phyloP scores from a whole-genome alignment of 2,888 invertebrate species.

The Lithodes maja region DNA sequence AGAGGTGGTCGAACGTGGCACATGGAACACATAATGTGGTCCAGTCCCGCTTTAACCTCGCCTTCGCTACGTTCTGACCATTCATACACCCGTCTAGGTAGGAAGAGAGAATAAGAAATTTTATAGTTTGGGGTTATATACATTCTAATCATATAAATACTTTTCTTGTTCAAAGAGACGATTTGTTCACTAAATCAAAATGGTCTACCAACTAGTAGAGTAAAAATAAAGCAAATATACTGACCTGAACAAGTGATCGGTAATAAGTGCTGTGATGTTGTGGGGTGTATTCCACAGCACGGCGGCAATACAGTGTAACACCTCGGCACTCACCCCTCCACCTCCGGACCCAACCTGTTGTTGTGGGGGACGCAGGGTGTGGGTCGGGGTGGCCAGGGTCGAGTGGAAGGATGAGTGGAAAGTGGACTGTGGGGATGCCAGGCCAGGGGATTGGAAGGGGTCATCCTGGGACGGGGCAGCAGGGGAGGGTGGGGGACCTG shows the following conservation, averaged over 20 bases:
- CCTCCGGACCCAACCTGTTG: constrained; percentile 44
- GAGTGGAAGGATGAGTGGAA: constrained; percentile 20
- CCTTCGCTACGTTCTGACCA: constrained; percentile 81
- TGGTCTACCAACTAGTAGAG: not conserved
- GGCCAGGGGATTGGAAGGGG: not conserved
- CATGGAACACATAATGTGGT: constrained; percentile 88
- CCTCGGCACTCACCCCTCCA: constrained; percentile 60
- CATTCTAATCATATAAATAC: too few relatives aligned
- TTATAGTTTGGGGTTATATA: too few relatives aligned
- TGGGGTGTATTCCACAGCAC: constrained; percentile 85
- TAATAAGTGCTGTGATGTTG: constrained; percentile 80
- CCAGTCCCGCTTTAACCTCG: constrained; percentile 88
- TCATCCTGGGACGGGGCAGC: not conserved
- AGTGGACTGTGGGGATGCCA: constrained; percentile 10
- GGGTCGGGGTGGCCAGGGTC: constrained; percentile 16
- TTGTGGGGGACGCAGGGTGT: constrained; percentile 70
- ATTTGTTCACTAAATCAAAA: too few relatives aligned
- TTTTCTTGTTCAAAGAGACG: too few relatives aligned
- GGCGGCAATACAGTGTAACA: constrained; percentile 84
- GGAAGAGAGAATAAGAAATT: too few relatives aligned
- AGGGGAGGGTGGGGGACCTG: constrained; percentile 21
- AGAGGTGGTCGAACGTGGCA: constrained; percentile 88
- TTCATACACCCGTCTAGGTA: constrained; percentile 80
- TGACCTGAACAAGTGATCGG: constrained; percentile 84
- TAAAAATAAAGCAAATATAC: not conserved